Evolutionary conservation across 2,888 invertebrate genomes (phyloP).

Genomic region (Acleris sparsana): DNA sequence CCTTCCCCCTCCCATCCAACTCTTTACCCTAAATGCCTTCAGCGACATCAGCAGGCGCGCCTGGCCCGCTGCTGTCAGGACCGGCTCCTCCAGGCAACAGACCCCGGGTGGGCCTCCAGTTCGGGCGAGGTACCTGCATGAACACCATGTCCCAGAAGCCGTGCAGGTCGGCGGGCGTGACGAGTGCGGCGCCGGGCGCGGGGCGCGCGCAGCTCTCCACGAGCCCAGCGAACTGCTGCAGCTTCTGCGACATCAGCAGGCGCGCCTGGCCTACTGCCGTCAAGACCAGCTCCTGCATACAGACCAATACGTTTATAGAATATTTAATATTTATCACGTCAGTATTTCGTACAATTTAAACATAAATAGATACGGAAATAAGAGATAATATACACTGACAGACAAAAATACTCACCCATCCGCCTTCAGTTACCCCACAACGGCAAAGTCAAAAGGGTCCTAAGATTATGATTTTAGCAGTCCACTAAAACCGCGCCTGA

Average conservation of each 20-base stretch:
- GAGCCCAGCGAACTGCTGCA: constrained; percentile 88
- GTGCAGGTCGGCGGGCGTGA: constrained; percentile 88
- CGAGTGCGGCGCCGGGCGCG: constrained; percentile 72
- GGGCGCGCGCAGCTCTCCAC: constrained; percentile 72
- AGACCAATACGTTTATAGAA: no score
- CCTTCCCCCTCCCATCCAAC: no score
- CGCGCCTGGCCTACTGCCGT: constrained; percentile 91
- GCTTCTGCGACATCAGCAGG: constrained; percentile 89
- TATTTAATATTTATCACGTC: neutral
- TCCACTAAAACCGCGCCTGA: no score
- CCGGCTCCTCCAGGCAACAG: constrained; percentile 65
- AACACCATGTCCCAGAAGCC: constrained; percentile 95
- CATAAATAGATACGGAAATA: no score
- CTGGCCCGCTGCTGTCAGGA: constrained; percentile 73
- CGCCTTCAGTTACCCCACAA: no score
- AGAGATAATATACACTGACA: no score
- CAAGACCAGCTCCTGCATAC: constrained; percentile 81
- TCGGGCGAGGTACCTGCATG: constrained; percentile 67
- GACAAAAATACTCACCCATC: no score
- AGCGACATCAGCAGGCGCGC: constrained; percentile 85
- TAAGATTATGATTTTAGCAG: no score
- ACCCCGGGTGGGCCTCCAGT: neutral
- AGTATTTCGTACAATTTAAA: neutral
- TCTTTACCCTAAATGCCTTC: no score
- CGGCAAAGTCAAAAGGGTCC: no score